Evolutionary conservation across 1,140 invertebrate species (phyloP), one percentile per base, ranked within the genome.

Genomic region (Drosophila lacertosa): DNA sequence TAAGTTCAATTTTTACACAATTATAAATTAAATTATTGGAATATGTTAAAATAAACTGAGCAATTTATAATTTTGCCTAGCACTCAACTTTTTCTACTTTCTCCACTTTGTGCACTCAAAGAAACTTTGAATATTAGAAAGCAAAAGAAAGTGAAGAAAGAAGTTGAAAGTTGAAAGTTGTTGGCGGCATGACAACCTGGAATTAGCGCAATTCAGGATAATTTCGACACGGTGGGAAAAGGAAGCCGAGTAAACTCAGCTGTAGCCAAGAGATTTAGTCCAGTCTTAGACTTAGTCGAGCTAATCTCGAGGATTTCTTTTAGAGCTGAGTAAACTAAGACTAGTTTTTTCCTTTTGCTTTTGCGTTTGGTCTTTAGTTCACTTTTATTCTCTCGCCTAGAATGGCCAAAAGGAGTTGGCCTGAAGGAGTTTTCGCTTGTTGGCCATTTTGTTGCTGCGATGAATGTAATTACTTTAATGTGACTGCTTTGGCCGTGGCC

Each of bases 391-490:
- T 22, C 20, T 39, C 13, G 10, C 35, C 47, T 50, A 3, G 9
- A 18, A 1, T 50, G 47, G 29, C 10, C 47, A 50, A 33, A 15
- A 22, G 33, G 26, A 37, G 58, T 9, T 26, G 32, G 42, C 48
- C 3, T 13, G 16, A 20, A 24, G 40, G 10, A 16, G 58, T n/a
- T 13, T 42, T 40, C 15, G 33, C n/a, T n/a, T n/a, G 6, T 22
- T 24, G 18, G 26, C 44, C 45, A 24, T 35, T 54, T 40, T 50
- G 60, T 20, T 35, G 54, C 63, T 62, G 60, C 74, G 66, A 77
- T 60, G 74, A 70, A 77, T 88, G 82, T 88, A 88, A 82, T 88
- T 88, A 88, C 78, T 88, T 88, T 88, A 88, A 88, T 89, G 82
- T 80, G 82, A 88, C 77, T 71, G 89, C 82, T 88, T 88, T 83